A percentile compares a stretch with the other conserved stretches of the same genome.
phyloP scores from a whole-genome alignment of 2,113 vertebrate species.

The Myrmecobius fasciatus region DNA sequence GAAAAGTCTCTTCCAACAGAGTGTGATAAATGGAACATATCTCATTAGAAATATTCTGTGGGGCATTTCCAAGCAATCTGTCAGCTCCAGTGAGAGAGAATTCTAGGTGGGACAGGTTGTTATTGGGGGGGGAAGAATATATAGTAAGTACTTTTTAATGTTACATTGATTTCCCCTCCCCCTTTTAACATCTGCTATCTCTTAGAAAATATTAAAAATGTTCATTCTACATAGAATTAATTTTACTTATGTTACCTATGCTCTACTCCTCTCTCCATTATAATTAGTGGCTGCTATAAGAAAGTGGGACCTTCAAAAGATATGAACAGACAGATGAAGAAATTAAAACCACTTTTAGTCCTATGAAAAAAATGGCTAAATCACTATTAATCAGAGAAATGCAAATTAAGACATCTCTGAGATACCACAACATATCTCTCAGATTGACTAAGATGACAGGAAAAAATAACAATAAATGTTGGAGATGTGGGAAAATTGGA shows the following conservation, averaged over 20 bases:
- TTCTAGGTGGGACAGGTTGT: slow-evolving; percentile 8
- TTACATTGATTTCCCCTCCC: slow-evolving; percentile 52
- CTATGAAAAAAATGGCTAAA: too few species aligned
- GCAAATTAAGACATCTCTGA: too few species aligned
- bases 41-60: slow-evolving; percentile 1
- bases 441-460: too few species aligned
- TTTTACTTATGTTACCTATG: slow-evolving; percentile 44
- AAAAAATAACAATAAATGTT: too few species aligned
- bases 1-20: slow-evolving; percentile 55
- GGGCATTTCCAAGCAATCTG: slow-evolving; percentile 11
- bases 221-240: slow-evolving; percentile 13
- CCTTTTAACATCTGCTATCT: background rate
- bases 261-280: background rate
- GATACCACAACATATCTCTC: too few species aligned
- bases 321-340: too few species aligned
- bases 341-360: too few species aligned
- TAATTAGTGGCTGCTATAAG: slow-evolving; percentile 22
- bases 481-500: too few species aligned
- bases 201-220: slow-evolving; percentile 34
- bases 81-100: slow-evolving; percentile 36
- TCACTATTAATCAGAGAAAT: too few species aligned
- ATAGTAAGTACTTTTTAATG: slow-evolving; percentile 43
- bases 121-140: background rate
- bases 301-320: background rate
- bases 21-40: slow-evolving; percentile 29